These are phyloP conservation scores for Junonia oenone DNA, from an alignment of 2,888 invertebrate genomes.

Conservation along the genomic window DNA sequence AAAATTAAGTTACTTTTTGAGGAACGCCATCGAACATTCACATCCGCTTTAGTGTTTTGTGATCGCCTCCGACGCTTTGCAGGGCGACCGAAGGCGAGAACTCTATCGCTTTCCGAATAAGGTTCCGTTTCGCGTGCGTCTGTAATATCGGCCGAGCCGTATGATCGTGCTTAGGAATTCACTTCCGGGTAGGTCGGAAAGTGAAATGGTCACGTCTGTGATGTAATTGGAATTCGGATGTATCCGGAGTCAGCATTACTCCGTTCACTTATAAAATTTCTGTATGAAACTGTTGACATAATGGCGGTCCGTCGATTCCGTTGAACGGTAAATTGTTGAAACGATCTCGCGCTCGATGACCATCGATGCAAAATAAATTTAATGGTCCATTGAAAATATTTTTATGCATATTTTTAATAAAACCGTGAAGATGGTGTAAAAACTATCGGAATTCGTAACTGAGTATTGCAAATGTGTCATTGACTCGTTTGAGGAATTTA, in stretches of 20 bases:
- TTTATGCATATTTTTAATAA: conserved; percentile 33
- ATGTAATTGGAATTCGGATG: conserved; percentile 80
- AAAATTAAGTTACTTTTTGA: conserved; percentile 67
- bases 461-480: conserved; percentile 37
- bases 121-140: conserved; percentile 45
- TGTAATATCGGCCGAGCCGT: conserved; percentile 66
- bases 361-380: conserved; percentile 33
- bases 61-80: conserved; percentile 60
- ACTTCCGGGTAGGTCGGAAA: conserved; percentile 80
- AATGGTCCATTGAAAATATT: conserved; percentile 30
- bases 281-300: conserved; percentile 72
- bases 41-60: conserved; percentile 73
- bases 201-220: conserved; percentile 79
- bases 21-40: conserved; percentile 56
- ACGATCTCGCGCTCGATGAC: conserved; percentile 54
- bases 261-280: conserved; percentile 75
- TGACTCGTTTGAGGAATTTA: conserved; percentile 29
- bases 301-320: conserved; percentile 48
- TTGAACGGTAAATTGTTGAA: conserved; percentile 25
- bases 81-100: conserved; percentile 36
- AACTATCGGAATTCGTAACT: conserved; percentile 45
- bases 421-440: conserved; percentile 36
- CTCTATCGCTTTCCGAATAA: conserved; percentile 44
- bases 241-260: conserved; percentile 75
- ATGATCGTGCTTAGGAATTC: conserved; percentile 78